Conservation (phyloP, 2,888 invertebrate species). For the Sisyra nigra region DNA sequence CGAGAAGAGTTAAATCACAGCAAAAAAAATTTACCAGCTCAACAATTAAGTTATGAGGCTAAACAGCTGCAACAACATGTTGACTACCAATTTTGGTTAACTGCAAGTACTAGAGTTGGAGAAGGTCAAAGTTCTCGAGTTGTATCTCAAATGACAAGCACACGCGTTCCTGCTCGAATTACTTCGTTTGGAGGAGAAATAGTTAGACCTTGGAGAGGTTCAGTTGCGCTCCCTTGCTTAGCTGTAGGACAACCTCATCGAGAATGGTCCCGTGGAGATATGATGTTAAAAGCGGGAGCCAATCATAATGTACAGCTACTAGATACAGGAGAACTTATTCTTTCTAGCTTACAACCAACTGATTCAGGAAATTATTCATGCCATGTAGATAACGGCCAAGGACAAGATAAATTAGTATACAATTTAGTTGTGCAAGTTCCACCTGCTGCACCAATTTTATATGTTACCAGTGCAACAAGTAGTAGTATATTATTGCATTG, state of each 20-base stretch:
- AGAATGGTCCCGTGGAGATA: conserved; percentile 46
- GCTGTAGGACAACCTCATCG: conserved; percentile 48
- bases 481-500: conserved; percentile 58
- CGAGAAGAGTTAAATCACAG: conserved; percentile 51
- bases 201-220: conserved; percentile 48
- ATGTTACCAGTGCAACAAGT: conserved; percentile 59
- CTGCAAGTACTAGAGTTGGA: conserved; percentile 59
- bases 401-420: conserved; percentile 47
- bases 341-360: conserved; percentile 42
- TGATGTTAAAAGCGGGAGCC: conserved; percentile 37
- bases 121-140: conserved; percentile 59
- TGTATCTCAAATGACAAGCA: conserved; percentile 46
- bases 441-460: conserved; percentile 54
- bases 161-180: conserved; percentile 49
- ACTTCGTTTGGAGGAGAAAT: conserved; percentile 52
- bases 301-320: conserved; percentile 42
- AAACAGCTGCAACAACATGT: conserved; percentile 50
- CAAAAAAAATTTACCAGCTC: conserved; percentile 44
- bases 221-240: conserved; percentile 43
- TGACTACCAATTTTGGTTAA: conserved; percentile 66
- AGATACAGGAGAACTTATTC: conserved; percentile 46
- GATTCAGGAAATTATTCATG: conserved; percentile 60
- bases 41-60: conserved; percentile 47
- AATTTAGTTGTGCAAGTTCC: conserved; percentile 56
- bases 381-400: conserved; percentile 50